Base-by-base conservation (phyloP, 1,140 invertebrate genomes). In the Nylanderia fulva region DNA sequence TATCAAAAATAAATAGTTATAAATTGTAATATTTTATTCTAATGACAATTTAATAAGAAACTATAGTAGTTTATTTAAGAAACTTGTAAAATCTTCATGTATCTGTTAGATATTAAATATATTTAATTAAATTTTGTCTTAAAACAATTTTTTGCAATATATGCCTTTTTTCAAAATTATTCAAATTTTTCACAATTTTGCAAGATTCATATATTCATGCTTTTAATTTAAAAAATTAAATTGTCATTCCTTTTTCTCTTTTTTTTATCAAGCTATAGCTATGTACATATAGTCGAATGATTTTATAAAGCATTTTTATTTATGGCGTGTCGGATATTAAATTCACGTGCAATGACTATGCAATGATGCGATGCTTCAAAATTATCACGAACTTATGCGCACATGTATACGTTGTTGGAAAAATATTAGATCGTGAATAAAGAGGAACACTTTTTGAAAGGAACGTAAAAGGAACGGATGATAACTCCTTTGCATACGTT, bases 331-430 rank as follows among this genome's bases (percentile, higher is more conserved):
- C 29, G 15, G 45, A 71, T 36, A 52, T 82, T 75, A 75, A 52
- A n/a, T n/a, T n/a, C n/a, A n/a, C n/a, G n/a, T 27, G 66, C 52
- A 84, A 88, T 42, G 72, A 76, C 45, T 29, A 68, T 61, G 82
- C 29, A 58, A 89, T 88, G 88, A 86, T 85, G 85, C 39, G 74
- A 54, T 63, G 54, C 58, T 89, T 89, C 66, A 89, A 80, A 86
- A 60, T 66, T 54, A 58, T 2, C 18, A 45, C 24, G n/a, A 9
- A 42, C 24, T 48, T 61, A 45, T 48, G 24, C 5, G 15, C 45
- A 39, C 39, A 24, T 33, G 24, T 79, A 60, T 61, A 69, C 72
- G 36, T 89, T 63, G 84, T 80, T 69, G 85, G 85, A 64, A 48
- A 80, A 79, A 80, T 61, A 69, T 39, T 63, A 54, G 42, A 27